These are phyloP conservation scores for Astatoreochromis straeleni DNA, from an alignment of 2,113 vertebrate genomes.

Conservation along the genomic window DNA sequence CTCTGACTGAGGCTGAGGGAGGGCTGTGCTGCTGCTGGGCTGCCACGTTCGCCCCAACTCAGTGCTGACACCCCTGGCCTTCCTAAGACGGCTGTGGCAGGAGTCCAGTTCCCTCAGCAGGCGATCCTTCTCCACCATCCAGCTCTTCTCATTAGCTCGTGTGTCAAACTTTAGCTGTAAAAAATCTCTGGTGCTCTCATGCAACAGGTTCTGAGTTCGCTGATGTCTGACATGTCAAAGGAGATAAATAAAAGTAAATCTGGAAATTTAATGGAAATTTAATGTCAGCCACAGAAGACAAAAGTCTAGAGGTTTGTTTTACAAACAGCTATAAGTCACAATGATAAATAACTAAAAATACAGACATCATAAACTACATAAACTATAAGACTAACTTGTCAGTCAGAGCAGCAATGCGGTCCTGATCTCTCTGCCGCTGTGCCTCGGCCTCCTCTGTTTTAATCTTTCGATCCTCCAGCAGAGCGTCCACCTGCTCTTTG, in stretches of 20 bases:
- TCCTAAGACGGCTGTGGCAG: constrained; percentile 51
- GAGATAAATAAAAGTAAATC: not conserved
- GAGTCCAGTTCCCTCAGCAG: constrained; percentile 78
- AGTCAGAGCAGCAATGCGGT: constrained; percentile 74
- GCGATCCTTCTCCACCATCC: constrained; percentile 90
- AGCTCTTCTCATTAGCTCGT: constrained; percentile 81
- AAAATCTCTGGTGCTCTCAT: constrained; percentile 89
- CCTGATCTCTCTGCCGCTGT: constrained; percentile 79
- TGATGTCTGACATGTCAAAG: constrained; percentile 70
- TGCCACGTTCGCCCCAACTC: not conserved
- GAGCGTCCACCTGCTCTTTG: constrained; percentile 84
- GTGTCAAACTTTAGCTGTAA: constrained; percentile 84
- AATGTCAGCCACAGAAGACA: not conserved
- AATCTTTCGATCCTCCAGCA: constrained; percentile 84
- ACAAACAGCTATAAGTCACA: not conserved
- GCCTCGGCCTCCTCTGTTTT: constrained; percentile 80
- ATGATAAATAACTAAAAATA: not conserved
- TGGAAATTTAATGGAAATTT: not conserved
- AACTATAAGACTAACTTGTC: constrained; percentile 75
- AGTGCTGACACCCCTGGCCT: not conserved
- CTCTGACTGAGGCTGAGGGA: constrained; percentile 40
- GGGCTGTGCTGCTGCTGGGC: constrained; percentile 5
- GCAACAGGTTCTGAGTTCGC: constrained; percentile 83
- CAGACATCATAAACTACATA: not conserved
- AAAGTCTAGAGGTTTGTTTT: not conserved